phyloP scores from a whole-genome alignment of 23 tunicate genomes.

The Corella eumyota region DNA sequence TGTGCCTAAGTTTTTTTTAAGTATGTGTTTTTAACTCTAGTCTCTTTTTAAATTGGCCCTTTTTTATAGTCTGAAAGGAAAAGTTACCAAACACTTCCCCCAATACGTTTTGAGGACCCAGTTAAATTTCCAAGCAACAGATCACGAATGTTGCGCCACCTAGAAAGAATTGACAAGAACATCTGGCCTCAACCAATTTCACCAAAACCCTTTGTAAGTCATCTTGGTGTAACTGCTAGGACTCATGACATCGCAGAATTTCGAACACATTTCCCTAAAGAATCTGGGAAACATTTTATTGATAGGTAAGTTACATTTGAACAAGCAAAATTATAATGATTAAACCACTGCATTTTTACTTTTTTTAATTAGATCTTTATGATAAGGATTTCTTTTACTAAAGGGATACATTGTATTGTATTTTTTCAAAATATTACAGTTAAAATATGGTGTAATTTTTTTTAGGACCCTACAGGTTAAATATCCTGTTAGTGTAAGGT shows the following conservation, averaged over 20 bases:
- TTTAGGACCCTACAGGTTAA: conserved; percentile 63
- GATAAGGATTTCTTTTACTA: too few relatives aligned
- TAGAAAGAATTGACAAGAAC: conserved; percentile 15
- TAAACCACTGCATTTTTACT: too few relatives aligned
- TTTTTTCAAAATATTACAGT: background rate
- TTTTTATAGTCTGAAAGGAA: conserved; percentile 54
- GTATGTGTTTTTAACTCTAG: too few relatives aligned
- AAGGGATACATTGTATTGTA: background rate
- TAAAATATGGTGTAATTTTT: background rate
- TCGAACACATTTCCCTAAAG: conserved; percentile 38
- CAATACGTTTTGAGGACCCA: conserved; percentile 81
- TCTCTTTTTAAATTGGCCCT: too few relatives aligned
- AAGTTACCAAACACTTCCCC: conserved; percentile 67
- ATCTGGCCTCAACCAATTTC: conserved; percentile 71
- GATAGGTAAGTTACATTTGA: conserved; percentile 47
- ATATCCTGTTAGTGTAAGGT: conserved; percentile 24
- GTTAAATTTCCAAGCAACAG: conserved; percentile 76
- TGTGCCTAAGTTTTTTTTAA: too few relatives aligned
- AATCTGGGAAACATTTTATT: conserved; percentile 36
- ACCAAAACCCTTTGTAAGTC: conserved; percentile 58
- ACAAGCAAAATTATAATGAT: background rate
- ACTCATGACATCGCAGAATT: conserved; percentile 83
- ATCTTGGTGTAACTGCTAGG: conserved; percentile 77
- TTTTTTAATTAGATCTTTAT: too few relatives aligned
- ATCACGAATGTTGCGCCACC: conserved; percentile 41